Evolutionary conservation across 1,140 invertebrate species (phyloP).

Genomic region (Conus ventricosus): DNA sequence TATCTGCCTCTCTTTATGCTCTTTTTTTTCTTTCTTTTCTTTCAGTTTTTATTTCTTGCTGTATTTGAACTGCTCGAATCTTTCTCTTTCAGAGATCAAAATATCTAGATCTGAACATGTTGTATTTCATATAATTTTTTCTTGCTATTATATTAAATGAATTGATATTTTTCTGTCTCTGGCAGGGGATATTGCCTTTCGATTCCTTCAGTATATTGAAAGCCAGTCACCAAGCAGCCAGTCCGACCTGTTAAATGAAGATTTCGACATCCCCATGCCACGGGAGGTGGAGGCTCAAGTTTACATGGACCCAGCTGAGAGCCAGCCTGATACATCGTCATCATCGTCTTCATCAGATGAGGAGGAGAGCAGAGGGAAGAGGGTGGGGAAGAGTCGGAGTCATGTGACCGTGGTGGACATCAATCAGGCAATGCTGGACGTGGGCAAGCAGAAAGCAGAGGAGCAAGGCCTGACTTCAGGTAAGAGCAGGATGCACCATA

Average conservation of each 20-base stretch:
- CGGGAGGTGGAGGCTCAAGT: constrained; percentile 40
- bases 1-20: too few species aligned
- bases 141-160: too few species aligned
- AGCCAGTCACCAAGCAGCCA: constrained; percentile 25
- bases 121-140: too few species aligned
- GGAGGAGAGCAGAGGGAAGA: not conserved
- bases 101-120: too few species aligned
- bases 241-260: not conserved
- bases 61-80: too few species aligned
- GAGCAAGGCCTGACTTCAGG: constrained; percentile 74
- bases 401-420: constrained; percentile 94
- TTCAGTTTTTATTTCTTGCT: too few species aligned
- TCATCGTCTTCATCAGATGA: constrained; percentile 48
- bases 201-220: constrained; percentile 71
- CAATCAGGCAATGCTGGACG: constrained; percentile 95
- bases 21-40: too few species aligned
- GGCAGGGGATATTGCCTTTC: constrained; percentile 76
- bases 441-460: constrained; percentile 86
- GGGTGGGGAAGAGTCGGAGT: constrained; percentile 38
- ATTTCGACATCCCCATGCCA: constrained; percentile 32
- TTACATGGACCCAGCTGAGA: constrained; percentile 39
- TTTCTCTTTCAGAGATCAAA: too few species aligned
- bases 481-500: constrained; percentile 24
- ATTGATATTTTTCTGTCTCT: not conserved
- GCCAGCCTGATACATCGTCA: constrained; percentile 28